Percentiles rank a stretch among this genome's conserved stretches.
phyloP scores from a whole-genome alignment of 1,140 invertebrate genomes.

The Orchestia grillus region DNA sequence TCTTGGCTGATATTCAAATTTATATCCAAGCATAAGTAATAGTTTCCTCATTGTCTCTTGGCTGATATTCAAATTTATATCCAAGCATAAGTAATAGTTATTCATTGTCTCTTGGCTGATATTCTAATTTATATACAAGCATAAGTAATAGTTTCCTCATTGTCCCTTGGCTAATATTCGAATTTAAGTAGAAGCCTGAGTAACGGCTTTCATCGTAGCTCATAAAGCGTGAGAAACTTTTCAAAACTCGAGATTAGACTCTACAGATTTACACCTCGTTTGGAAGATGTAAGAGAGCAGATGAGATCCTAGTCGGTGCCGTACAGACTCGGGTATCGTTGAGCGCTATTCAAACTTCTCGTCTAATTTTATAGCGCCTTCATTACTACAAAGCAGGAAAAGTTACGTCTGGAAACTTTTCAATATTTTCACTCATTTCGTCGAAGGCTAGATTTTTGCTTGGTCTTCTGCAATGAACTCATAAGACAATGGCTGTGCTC shows the following conservation, averaged over 20 bases:
- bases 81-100: background rate
- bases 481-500: background rate
- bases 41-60: background rate
- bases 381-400: background rate
- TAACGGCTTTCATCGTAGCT: background rate
- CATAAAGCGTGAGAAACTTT: background rate
- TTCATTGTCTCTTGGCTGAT: background rate
- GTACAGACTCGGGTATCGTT: background rate
- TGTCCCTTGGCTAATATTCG: background rate
- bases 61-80: background rate
- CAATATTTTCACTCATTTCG: background rate
- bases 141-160: background rate
- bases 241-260: background rate
- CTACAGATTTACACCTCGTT: background rate
- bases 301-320: background rate
- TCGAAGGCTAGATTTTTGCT: background rate
- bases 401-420: background rate
- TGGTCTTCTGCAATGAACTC: background rate
- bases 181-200: too few species aligned
- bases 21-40: background rate
- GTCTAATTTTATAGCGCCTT: background rate
- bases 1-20: background rate
- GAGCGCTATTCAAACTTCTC: background rate
- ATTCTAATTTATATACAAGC: background rate
- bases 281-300: background rate